Evolutionary conservation across 2,888 invertebrate species (phyloP).

Genomic region (Herminia tarsipennalis): DNA sequence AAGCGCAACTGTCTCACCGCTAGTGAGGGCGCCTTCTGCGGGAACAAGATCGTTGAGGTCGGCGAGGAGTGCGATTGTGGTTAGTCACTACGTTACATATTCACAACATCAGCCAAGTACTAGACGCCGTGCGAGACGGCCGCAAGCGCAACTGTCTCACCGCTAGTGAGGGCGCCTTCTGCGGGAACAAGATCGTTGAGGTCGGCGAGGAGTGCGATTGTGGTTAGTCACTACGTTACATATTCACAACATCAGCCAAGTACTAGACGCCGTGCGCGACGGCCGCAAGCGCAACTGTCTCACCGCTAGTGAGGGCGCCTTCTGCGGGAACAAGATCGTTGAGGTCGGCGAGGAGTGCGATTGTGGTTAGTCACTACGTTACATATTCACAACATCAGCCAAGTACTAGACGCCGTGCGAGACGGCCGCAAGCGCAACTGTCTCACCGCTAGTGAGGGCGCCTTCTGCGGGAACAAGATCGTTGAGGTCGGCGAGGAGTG

Average conservation of each 20-base stretch:
- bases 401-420: constrained; percentile 96
- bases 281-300: constrained; percentile 97
- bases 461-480: constrained; percentile 99
- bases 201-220: constrained; percentile 99
- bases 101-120: constrained; percentile 96
- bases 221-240: constrained; percentile 98
- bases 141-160: constrained; percentile 97
- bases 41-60: constrained; percentile 99
- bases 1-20: constrained; percentile 97
- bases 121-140: constrained; percentile 96
- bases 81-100: constrained; percentile 97
- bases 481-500: constrained; percentile 99
- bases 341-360: constrained; percentile 99
- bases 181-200: constrained; percentile 99
- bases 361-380: constrained; percentile 98
- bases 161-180: constrained; percentile 96
- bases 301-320: constrained; percentile 94
- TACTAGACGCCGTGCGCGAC: constrained; percentile 96
- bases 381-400: constrained; percentile 97
- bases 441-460: constrained; percentile 94
- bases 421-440: constrained; percentile 97
- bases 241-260: constrained; percentile 97
- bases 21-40: constrained; percentile 97
- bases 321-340: constrained; percentile 99
- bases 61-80: constrained; percentile 99